Base-by-base conservation (phyloP, 2,797 vertebrate genomes). In the Huso huso region DNA sequence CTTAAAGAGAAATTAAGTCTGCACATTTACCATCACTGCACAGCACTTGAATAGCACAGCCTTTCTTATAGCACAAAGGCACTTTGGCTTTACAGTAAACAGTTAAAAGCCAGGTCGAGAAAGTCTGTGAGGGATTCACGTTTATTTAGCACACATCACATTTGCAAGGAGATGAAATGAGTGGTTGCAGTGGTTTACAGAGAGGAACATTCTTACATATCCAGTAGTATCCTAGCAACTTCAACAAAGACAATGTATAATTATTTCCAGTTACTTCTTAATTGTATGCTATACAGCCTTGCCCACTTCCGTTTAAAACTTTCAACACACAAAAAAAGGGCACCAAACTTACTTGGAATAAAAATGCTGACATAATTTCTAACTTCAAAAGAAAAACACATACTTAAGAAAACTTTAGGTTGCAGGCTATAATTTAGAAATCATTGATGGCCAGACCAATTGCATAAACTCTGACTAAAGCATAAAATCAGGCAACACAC, bases 191-290 rank as follows among this genome's bases (percentile, higher is more conserved):
- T 15, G 15, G 61, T 58, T 48, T 65, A 70, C 66, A 13, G 68
- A 64, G 48, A 51, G 59, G 67, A 71, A 68, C 59, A 68, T 73
- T 75, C 71, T 67, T 72, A 64, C 66, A 61, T 49, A 48, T 60
- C 48, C 64, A 61, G 65, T 59, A 7, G 74, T 76, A 75, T 72
- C 77, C 74, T 78, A 77, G 78, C 78, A 78, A 80, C 75, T 70
- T 62, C 51, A 73, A 78, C 67, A 73, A 77, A 78, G 66, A 66
- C 66, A n/a, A 70, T 51, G 15, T 52, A 67, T 71, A 74, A 68
- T 63, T 55, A 59, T 66, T 73, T 75, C 65, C 72, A 69, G 69
- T 55, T 59, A 69, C 70, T 68, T 68, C 61, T 51, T 61, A 71
- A 67, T 51, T 65, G 50, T 58, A 61, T 66, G 67, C 71, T 68